Conservation (phyloP, 2,888 invertebrate species). For the Lepidocyrtoides sp. region DNA sequence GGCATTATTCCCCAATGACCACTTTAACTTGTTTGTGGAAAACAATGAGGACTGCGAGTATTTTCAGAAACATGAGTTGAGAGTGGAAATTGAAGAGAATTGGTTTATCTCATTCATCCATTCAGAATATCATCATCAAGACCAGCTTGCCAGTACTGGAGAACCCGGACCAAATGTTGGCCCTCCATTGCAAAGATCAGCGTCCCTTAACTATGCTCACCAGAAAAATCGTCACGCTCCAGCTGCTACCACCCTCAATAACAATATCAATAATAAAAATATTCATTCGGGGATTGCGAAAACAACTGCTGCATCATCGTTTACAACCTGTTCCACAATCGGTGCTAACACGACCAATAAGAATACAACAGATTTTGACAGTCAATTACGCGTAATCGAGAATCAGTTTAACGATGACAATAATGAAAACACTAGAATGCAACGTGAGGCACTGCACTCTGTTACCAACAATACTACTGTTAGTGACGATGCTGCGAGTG, state of each 20-base stretch:
- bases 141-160: background rate
- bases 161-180: conserved; percentile 62
- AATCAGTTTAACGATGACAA: conserved; percentile 69
- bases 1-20: conserved; percentile 68
- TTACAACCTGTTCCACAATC: background rate
- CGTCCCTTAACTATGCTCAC: conserved; percentile 72
- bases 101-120: conserved; percentile 83
- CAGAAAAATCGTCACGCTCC: conserved; percentile 10
- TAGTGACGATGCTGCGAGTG: conserved; percentile 50
- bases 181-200: conserved; percentile 72
- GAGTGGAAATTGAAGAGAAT: conserved; percentile 81
- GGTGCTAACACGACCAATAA: background rate
- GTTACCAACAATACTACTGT: conserved; percentile 43
- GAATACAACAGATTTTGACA: conserved; percentile 69
- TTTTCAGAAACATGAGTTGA: conserved; percentile 75
- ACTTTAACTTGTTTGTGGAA: conserved; percentile 75
- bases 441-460: background rate
- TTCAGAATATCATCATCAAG: conserved; percentile 76
- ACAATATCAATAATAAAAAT: conserved; percentile 10
- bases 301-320: background rate
- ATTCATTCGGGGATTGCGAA: background rate
- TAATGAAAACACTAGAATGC: background rate
- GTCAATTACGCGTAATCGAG: conserved; percentile 74
- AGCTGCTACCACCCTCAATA: background rate
- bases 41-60: conserved; percentile 66